Percentiles rank a stretch among this genome's conserved stretches.
Conservation (phyloP, 1,140 invertebrate species). For the Phymorhynchus buccinoides region DNA sequence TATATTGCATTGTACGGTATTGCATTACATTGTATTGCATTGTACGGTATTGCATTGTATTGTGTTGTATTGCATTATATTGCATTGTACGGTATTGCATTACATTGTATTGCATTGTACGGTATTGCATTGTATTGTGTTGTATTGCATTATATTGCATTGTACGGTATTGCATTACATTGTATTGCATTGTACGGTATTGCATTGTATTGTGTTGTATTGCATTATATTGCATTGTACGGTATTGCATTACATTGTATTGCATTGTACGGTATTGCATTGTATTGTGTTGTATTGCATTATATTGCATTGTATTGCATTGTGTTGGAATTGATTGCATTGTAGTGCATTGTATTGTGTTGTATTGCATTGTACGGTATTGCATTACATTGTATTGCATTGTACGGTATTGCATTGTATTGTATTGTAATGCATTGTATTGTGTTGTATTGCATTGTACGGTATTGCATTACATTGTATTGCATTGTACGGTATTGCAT, state of each 20-base stretch:
- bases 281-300: neutral
- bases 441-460: no score
- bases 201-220: neutral
- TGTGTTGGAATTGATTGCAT: no score
- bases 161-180: no score
- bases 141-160: no score
- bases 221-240: no score
- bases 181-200: neutral
- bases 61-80: no score
- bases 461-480: neutral
- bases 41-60: neutral
- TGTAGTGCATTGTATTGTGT: neutral
- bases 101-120: neutral
- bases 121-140: neutral
- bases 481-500: no score
- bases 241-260: no score
- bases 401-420: neutral
- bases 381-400: no score
- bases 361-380: neutral
- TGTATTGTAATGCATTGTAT: neutral
- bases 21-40: neutral
- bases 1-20: no score
- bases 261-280: neutral
- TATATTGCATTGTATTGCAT: no score
- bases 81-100: no score